Conservation (phyloP, 1,140 invertebrate genomes). For the Holcopasites calliopsidis region DNA sequence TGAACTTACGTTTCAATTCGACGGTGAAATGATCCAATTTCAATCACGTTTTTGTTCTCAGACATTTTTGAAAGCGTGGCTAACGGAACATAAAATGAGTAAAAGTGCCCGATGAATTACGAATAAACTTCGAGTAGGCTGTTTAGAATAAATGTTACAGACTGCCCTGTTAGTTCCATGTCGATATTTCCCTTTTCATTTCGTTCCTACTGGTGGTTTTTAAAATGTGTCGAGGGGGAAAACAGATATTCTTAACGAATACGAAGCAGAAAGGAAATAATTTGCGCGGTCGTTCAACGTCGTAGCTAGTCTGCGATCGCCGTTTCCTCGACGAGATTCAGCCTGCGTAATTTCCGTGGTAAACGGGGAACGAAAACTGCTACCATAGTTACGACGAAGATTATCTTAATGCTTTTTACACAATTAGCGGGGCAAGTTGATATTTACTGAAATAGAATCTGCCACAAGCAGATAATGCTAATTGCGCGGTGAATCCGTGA, state of each 20-base stretch:
- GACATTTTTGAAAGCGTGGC: slow-evolving; percentile 12
- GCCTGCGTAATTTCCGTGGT: slow-evolving; percentile 13
- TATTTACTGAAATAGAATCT: slow-evolving; percentile 13
- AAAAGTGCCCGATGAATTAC: slow-evolving; percentile 8
- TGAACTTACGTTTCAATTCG: neutral
- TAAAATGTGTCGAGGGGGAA: neutral
- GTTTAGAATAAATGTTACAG: neutral
- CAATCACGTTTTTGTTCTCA: neutral
- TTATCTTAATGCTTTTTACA: slow-evolving; percentile 30
- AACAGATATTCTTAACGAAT: neutral
- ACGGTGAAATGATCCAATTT: slow-evolving; percentile 5
- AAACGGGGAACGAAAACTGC: slow-evolving; percentile 28
- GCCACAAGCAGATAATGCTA: neutral
- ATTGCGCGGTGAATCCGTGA: neutral
- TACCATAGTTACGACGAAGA: slow-evolving; percentile 15
- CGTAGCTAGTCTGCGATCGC: neutral
- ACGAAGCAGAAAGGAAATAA: neutral
- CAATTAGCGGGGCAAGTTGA: slow-evolving; percentile 17
- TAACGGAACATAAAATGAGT: slow-evolving; percentile 22
- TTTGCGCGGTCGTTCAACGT: neutral
- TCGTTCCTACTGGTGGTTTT: neutral
- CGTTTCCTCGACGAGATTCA: neutral
- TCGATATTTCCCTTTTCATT: neutral
- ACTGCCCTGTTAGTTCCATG: no score
- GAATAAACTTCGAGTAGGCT: neutral